These are phyloP conservation scores for Onychomys arenicola DNA, from an alignment of 2,797 vertebrate species.

Conservation along the genomic window DNA sequence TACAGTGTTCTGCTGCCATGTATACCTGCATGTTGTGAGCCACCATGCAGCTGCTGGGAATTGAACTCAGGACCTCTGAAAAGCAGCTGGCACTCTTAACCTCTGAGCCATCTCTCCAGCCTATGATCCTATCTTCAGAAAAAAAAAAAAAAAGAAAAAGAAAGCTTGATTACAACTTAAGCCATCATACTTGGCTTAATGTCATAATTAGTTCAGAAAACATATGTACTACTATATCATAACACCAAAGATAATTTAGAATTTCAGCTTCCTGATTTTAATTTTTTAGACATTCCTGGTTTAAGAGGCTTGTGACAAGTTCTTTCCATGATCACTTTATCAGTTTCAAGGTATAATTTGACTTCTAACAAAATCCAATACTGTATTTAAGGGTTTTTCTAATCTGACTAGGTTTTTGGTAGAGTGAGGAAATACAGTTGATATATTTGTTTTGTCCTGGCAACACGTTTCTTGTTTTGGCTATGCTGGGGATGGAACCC, in stretches of 20 bases:
- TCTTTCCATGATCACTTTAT: conserved; percentile 19
- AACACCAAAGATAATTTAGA: conserved; percentile 35
- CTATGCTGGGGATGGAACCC: not conserved
- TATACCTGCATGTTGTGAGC: no score
- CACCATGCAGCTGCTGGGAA: no score
- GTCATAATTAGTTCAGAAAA: conserved; percentile 8
- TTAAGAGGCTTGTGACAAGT: conserved; percentile 36
- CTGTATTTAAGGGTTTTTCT: not conserved
- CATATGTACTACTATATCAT: not conserved
- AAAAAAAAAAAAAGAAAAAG: no score
- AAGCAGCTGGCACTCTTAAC: no score
- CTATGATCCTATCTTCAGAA: no score
- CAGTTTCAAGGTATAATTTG: conserved; percentile 51
- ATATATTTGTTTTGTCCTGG: conserved; percentile 50
- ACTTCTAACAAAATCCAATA: conserved; percentile 41
- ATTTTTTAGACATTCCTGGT: not conserved
- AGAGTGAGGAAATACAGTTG: not conserved
- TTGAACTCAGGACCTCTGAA: no score
- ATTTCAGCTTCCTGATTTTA: not conserved
- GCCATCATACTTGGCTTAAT: not conserved
- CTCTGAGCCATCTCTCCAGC: no score
- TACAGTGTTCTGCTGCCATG: no score
- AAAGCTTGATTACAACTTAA: not conserved
- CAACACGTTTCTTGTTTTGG: not conserved
- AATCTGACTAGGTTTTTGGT: conserved; percentile 54